Evolutionary conservation across 92 coral and sea anemone species (phyloP), one percentile per base, ranked within the genome.

Genomic region (Actinostola sp.): DNA sequence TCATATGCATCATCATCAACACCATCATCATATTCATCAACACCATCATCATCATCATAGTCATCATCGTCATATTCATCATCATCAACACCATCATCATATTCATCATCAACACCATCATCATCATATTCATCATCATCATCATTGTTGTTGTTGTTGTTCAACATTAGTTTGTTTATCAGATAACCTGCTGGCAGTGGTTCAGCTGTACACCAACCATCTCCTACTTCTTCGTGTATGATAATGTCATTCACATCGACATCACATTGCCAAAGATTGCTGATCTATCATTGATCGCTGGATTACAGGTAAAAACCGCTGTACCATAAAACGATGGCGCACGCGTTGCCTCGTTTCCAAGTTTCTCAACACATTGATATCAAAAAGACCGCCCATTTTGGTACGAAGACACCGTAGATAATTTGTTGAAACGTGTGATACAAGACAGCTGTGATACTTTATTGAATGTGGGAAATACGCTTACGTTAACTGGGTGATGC

Each of bases 181-280:
- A 90, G 96, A 90, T 90, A 52, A 66, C 81, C 17, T 82, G 61
- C 58, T 90, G 92, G 92, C 92, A 86, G 58, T 90, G 96, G 96
- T 35, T 67, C 49, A 82, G 77, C 67, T 86, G 96, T 46, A 67
- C 71, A 38, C 92, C 96, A 35, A 33, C 9, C 64, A 90, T 90
- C 31, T 70, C 85, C 2, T 67, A 73, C 60, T 76, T 63, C 20
- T 78, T 86, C 8, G 84, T 77, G 16, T 82, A 73, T 72, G 96
- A 90, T 43, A 90, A 90, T 78, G 73, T 90, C 17, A 72, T 83
- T 46, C 77, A 75, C 64, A 60, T 90, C 27, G 82, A 86, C 38
- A 42, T 90, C 12, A 19, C 57, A 17, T 69, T 82, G 17, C 63
- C 81, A 4, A 66, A 75, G 44, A 72, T 88, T 15, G 92, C 87